A percentile compares a stretch with the other conserved stretches of the same genome.
Conservation (phyloP, 2,888 invertebrate species). For the Athalia circularis region DNA sequence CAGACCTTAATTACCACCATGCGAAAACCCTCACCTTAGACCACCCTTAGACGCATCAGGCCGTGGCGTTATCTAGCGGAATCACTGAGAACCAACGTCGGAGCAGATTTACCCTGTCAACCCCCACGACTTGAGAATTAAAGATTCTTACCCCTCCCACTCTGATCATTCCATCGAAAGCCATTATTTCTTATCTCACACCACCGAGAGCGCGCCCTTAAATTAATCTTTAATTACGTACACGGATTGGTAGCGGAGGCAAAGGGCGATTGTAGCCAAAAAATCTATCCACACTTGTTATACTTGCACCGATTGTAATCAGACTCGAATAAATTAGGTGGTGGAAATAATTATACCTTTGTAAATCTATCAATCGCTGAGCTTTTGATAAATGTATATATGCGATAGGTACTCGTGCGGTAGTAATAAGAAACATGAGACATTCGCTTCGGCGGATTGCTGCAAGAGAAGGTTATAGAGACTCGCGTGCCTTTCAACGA, state of each 20-base stretch:
- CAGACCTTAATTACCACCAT: conserved; percentile 48
- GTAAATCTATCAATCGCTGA: no score
- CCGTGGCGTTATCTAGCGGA: conserved; percentile 43
- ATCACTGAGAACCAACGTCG: conserved; percentile 9
- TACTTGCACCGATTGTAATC: no score
- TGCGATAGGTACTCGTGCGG: neutral
- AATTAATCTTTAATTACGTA: neutral
- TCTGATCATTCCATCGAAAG: neutral
- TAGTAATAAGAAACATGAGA: neutral
- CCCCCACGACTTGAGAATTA: conserved; percentile 27
- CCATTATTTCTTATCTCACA: conserved; percentile 7
- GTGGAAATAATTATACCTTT: no score
- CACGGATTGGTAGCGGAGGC: no score
- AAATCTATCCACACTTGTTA: no score
- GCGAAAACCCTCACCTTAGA: conserved; percentile 44
- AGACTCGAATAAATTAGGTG: no score
- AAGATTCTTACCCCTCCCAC: conserved; percentile 21
- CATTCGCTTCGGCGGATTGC: conserved; percentile 17
- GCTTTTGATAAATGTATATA: no score
- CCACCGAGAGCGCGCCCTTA: neutral
- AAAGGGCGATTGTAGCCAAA: no score
- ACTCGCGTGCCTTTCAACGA: conserved; percentile 45
- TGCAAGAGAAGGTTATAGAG: conserved; percentile 6
- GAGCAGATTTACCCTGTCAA: conserved; percentile 29
- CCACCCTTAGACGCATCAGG: conserved; percentile 36